Base-by-base conservation (phyloP, 2,113 vertebrate species). In the Gallinago jamesoni region DNA sequence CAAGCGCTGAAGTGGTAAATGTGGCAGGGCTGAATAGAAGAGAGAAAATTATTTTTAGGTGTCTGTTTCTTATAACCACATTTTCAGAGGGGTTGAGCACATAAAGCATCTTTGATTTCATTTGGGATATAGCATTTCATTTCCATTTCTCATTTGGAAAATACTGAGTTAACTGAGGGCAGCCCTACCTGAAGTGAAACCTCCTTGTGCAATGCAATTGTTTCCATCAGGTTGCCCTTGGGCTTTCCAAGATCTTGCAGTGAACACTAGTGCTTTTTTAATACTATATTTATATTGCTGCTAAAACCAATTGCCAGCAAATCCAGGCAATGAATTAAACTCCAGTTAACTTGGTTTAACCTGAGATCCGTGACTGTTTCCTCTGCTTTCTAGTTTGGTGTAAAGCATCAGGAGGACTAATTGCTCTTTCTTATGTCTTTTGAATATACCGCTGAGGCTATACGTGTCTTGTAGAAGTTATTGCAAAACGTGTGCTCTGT, bases 301-400 rank as follows among this genome's bases (percentile, higher is more conserved):
- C n/a, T 84, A 43, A 55, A 94, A 45, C 2, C 0, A 25, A 15
- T 43, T 27, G 14, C 13, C 18, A 35, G 25, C n/a, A 84, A 94
- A 86, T 45, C 45, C 31, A 56, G 9, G 33, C 39, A 75, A 31
- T 12, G 57, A 52, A 24, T 30, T 63, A 12, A 80, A 52, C 21
- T 47, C 31, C 1, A 2, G 12, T 56, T 45, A 57, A 53, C 13
- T 31, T 37, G 25, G 28, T 64, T 88, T 72, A 64, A 89, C 31
- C 7, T 45, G 50, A 74, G 28, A 59, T 74, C 23, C 1, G 1
- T 53, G 18, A 1, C 52, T 1, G 0, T 47, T 84, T 63, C 19
- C 37, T 78, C 35, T 55, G 69, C 47, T 85, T 94, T 70, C 50
- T 41, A 66, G 77, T 30, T 50, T 28, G 5, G 31, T 25, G 19